Percentiles rank a stretch among this genome's conserved stretches.
These are phyloP conservation scores for Sternarchorhynchus goeldii DNA, from an alignment of 2,797 vertebrate species.

Conservation along the genomic window DNA sequence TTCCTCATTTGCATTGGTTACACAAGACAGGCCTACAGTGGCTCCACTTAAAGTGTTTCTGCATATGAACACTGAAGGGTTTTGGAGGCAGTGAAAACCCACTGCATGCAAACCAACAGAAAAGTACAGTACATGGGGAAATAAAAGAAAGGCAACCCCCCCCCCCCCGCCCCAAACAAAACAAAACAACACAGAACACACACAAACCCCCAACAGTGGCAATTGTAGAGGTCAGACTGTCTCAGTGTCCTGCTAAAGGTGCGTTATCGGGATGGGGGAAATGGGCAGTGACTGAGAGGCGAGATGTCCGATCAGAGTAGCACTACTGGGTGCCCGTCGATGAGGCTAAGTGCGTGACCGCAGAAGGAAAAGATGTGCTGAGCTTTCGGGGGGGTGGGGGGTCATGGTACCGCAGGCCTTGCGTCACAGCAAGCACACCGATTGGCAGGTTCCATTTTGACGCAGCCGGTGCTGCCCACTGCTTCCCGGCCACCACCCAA, in stretches of 20 bases:
- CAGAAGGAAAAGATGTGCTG: background rate
- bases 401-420: constrained; percentile 43
- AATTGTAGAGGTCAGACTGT: constrained; percentile 76
- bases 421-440: constrained; percentile 43
- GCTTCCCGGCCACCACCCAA: constrained; percentile 32
- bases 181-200: constrained; percentile 28
- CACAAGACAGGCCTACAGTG: constrained; percentile 75
- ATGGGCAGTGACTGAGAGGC: constrained; percentile 49
- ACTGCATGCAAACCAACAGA: constrained; percentile 68
- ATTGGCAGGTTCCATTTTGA: background rate
- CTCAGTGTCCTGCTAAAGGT: constrained; percentile 76
- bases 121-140: constrained; percentile 32
- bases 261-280: constrained; percentile 48
- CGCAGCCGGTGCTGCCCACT: background rate
- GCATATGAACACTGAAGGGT: constrained; percentile 77
- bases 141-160: constrained; percentile 4
- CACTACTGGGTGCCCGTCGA: background rate
- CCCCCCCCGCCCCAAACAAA: background rate
- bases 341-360: background rate
- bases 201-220: constrained; percentile 64
- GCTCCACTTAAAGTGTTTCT: constrained; percentile 79
- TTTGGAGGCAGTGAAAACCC: constrained; percentile 67
- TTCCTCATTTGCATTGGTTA: constrained; percentile 75
- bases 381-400: background rate
- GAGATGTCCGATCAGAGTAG: constrained; percentile 7